Conservation (phyloP, 2,888 invertebrate genomes). For the Trichopria drosophilae region DNA sequence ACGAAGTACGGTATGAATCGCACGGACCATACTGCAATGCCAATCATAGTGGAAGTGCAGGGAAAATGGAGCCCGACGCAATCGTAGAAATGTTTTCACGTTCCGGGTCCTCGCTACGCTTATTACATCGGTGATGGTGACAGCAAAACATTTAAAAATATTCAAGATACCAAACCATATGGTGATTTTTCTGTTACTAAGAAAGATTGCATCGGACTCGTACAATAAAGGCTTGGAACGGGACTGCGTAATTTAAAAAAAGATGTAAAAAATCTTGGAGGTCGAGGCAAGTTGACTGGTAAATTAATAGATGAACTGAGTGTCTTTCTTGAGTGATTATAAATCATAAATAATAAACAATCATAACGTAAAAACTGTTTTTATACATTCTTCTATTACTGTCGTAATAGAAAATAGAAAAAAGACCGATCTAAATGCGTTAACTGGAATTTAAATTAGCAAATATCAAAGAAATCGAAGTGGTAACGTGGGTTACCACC, state of each 20-base stretch:
- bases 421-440: no score
- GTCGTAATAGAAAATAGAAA: no score
- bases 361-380: no score
- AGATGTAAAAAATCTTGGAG: conserved; percentile 17
- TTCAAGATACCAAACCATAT: conserved; percentile 25
- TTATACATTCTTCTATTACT: no score
- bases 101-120: no score
- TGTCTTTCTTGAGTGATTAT: no score
- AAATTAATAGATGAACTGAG: conserved; percentile 30
- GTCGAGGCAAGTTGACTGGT: conserved; percentile 27
- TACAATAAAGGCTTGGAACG: conserved; percentile 26
- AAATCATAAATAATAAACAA: no score
- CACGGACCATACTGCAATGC: conserved; percentile 5
- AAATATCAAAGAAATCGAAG: no score
- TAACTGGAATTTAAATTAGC: no score
- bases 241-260: conserved; percentile 26
- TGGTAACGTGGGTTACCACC: no score
- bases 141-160: conserved; percentile 23
- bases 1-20: conserved; percentile 14
- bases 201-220: conserved; percentile 28
- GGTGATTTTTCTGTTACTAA: conserved; percentile 18
- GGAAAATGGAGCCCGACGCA: conserved; percentile 12
- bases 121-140: conserved; percentile 22
- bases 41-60: conserved; percentile 5
- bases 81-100: no score